A percentile compares a stretch with the other conserved stretches of the same genome.
These are phyloP conservation scores for Larimichthys crocea DNA, from an alignment of 2,113 vertebrate species.

Conservation along the genomic window DNA sequence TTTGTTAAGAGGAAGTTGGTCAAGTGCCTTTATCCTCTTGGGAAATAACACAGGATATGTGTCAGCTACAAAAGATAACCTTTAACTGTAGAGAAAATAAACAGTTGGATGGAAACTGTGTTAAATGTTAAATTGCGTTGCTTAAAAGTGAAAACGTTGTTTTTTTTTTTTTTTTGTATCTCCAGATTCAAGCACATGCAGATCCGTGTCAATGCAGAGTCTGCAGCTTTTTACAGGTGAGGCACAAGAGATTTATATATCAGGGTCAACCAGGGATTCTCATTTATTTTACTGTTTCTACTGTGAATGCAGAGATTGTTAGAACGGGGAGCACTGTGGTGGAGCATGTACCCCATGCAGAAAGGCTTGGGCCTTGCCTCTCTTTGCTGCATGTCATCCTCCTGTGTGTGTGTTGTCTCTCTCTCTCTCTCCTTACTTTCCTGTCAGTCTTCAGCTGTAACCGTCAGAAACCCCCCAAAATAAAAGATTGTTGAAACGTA, in stretches of 20 bases:
- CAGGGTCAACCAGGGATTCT: background rate
- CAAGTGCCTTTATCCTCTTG: background rate
- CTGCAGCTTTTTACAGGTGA: conserved; percentile 96
- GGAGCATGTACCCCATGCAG: no score
- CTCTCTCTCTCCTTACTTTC: no score
- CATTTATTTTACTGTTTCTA: background rate
- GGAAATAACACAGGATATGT: conserved; percentile 51
- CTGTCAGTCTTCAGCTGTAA: no score
- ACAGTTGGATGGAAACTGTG: background rate
- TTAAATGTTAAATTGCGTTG: background rate
- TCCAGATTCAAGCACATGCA: conserved; percentile 98
- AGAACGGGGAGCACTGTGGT: no score
- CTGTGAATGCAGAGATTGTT: no score
- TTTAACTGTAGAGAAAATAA: background rate
- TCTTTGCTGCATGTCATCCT: no score
- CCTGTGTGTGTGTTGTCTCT: no score
- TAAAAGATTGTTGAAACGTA: background rate
- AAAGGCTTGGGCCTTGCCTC: no score
- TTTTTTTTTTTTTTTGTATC: conserved; percentile 2
- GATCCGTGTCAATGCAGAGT: conserved; percentile 94
- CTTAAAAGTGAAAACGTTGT: background rate
- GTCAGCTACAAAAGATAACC: conserved; percentile 1
- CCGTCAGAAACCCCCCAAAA: no score
- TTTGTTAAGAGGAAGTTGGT: conserved; percentile 59
- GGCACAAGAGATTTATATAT: conserved; percentile 20